Conservation (phyloP, 2,797 vertebrate species). For the Pipistrellus kuhlii region DNA sequence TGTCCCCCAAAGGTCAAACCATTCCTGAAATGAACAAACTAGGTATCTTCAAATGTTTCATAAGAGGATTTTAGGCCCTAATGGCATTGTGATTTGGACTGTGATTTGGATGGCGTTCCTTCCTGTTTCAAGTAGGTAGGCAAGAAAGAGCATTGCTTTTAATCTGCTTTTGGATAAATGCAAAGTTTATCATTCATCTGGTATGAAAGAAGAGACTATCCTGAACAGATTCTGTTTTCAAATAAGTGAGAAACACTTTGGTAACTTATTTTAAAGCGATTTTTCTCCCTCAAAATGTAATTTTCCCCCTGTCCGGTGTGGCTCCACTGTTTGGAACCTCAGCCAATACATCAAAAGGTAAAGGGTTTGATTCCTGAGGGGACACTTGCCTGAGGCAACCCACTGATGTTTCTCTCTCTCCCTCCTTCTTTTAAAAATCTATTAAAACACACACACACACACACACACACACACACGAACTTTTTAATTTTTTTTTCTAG, state of each 20-base stretch:
- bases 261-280: slow-evolving; percentile 35
- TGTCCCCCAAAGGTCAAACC: slow-evolving; percentile 8
- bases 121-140: slow-evolving; percentile 16
- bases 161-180: slow-evolving; percentile 20
- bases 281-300: not conserved
- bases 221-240: slow-evolving; percentile 22
- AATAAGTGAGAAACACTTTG: slow-evolving; percentile 1
- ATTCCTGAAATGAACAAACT: not conserved
- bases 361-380: not conserved
- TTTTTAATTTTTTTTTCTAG: not conserved
- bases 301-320: not conserved
- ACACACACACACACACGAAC: no score
- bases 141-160: slow-evolving; percentile 51
- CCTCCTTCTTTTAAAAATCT: not conserved
- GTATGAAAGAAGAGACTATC: slow-evolving; percentile 14
- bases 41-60: not conserved
- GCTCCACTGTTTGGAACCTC: not conserved
- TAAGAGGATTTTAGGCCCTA: slow-evolving; percentile 56
- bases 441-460: not conserved
- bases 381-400: not conserved
- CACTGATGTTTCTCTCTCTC: not conserved
- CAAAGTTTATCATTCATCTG: slow-evolving; percentile 1
- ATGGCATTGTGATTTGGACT: not conserved
- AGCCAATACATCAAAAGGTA: not conserved
- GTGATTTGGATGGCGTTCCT: not conserved